Conservation (phyloP, 2,888 invertebrate species). For the Synergus umbraculus region DNA sequence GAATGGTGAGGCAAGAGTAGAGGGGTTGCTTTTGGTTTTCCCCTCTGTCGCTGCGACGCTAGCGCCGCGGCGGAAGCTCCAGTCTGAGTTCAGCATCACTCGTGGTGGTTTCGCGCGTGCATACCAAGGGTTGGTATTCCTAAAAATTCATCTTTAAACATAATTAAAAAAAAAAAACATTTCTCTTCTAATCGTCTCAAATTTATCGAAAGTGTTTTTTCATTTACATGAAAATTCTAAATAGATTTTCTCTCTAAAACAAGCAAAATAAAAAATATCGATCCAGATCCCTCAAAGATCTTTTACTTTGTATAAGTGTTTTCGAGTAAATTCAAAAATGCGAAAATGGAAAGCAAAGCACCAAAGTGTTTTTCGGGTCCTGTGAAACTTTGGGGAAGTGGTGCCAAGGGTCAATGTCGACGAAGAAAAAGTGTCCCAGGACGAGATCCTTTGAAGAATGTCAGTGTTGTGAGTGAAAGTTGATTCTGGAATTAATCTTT, state of each 20-base stretch:
- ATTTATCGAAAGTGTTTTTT: neutral
- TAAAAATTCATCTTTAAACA: neutral
- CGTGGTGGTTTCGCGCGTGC: conserved; percentile 72
- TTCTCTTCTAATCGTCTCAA: neutral
- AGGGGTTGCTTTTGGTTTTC: conserved; percentile 64
- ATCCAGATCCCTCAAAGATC: neutral
- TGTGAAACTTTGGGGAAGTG: conserved; percentile 31
- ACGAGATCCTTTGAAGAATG: conserved; percentile 14
- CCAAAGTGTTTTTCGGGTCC: neutral
- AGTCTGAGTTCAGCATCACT: conserved; percentile 74
- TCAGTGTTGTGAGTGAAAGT: conserved; percentile 28
- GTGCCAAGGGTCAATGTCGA: conserved; percentile 18
- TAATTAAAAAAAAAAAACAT: neutral
- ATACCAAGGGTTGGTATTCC: neutral
- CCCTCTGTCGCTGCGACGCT: conserved; percentile 68
- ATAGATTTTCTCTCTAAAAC: neutral
- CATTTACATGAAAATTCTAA: neutral
- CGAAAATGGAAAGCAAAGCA: conserved; percentile 16
- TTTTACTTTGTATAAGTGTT: neutral
- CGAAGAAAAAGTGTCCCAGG: conserved; percentile 29
- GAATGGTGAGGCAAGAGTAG: conserved; percentile 46
- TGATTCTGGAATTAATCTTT: neutral
- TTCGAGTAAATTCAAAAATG: neutral
- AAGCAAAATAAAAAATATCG: neutral
- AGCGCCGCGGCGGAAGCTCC: conserved; percentile 72